Evolutionary conservation across 2,797 vertebrate genomes (phyloP).

Genomic region (Chelmon rostratus): DNA sequence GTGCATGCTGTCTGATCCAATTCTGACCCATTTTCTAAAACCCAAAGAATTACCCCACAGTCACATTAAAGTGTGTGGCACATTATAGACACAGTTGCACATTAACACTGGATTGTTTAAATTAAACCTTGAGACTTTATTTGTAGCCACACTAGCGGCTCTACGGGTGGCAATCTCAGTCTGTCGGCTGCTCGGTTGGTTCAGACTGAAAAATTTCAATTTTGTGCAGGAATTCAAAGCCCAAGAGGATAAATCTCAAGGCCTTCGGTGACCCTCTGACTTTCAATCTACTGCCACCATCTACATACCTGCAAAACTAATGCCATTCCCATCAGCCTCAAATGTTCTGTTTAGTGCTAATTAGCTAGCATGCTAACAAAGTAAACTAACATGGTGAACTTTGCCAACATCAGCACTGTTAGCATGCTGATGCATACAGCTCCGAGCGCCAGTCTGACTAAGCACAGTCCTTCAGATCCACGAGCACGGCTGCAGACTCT

Average conservation of each 20-base stretch:
- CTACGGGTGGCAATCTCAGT: background rate
- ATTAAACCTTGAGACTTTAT: background rate
- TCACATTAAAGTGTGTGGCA: background rate
- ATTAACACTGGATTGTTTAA: background rate
- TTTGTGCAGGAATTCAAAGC: background rate
- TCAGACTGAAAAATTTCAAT: background rate
- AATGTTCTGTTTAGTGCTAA: background rate
- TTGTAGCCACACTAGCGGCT: background rate
- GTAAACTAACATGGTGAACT: background rate
- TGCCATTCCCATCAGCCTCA: background rate
- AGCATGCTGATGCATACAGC: background rate
- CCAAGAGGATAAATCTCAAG: background rate
- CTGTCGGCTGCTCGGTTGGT: background rate
- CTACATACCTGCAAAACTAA: background rate
- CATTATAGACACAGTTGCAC: background rate
- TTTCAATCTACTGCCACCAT: background rate
- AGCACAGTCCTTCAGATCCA: background rate
- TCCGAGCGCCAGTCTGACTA: background rate
- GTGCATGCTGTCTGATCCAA: background rate
- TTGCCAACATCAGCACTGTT: background rate
- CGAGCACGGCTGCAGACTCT: background rate
- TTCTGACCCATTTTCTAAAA: background rate
- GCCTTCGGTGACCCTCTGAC: background rate
- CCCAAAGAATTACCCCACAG: background rate
- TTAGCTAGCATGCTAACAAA: background rate